phyloP scores from a whole-genome alignment of 2,797 vertebrate genomes.

The Sarcoramphus papa region DNA sequence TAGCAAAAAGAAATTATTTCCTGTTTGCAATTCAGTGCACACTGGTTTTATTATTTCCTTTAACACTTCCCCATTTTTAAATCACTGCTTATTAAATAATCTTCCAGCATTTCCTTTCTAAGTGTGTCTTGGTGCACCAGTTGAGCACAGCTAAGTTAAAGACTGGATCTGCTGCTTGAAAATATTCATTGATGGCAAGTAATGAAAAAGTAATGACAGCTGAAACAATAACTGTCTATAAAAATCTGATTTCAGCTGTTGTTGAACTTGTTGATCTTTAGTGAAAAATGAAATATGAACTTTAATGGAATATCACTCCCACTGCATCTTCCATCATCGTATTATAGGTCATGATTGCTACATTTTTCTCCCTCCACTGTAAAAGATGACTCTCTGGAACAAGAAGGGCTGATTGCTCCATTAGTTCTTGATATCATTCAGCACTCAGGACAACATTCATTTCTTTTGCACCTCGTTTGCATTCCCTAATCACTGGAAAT shows the following conservation, averaged over 20 bases:
- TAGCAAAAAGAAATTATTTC: conserved; percentile 50
- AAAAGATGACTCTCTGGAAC: conserved; percentile 10
- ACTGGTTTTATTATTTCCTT: conserved; percentile 57
- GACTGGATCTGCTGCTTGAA: conserved; percentile 26
- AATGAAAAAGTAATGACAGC: conserved; percentile 29
- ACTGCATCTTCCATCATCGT: background rate
- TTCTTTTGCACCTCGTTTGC: background rate
- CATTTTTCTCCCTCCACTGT: background rate
- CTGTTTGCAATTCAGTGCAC: conserved; percentile 15
- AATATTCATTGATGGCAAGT: conserved; percentile 47
- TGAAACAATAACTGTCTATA: conserved; percentile 32
- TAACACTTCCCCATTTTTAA: conserved; percentile 55
- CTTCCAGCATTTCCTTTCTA: conserved; percentile 50
- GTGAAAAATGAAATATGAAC: conserved; percentile 31
- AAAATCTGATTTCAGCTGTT: background rate
- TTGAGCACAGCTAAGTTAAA: conserved; percentile 34
- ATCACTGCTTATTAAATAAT: conserved; percentile 58
- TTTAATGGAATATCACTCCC: background rate
- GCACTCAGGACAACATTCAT: background rate
- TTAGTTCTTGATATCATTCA: background rate
- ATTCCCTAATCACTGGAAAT: conserved; percentile 33
- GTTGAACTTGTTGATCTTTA: conserved; percentile 24
- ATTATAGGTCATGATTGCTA: background rate
- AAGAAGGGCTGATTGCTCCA: background rate
- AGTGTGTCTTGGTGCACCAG: conserved; percentile 13